Conservation (phyloP, 2,888 invertebrate genomes). For the Phengaris alcon region DNA sequence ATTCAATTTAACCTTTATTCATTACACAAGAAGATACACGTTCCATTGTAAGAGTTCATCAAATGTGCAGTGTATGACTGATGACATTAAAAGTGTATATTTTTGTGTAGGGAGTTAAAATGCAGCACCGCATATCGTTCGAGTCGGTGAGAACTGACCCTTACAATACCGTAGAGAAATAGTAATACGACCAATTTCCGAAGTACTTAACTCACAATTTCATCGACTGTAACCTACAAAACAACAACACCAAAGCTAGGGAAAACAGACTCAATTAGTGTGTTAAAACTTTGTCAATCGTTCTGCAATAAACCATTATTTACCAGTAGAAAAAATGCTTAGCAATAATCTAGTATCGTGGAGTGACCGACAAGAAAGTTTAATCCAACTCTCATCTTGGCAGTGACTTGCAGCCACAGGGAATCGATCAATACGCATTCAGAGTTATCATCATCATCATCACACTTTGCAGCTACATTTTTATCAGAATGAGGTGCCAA, state of each 20-base stretch:
- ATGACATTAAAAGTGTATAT: too few species aligned
- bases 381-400: conserved; percentile 34
- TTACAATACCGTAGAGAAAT: too few species aligned
- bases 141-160: too few species aligned
- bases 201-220: neutral
- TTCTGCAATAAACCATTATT: neutral
- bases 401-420: conserved; percentile 35
- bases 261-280: neutral
- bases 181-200: too few species aligned
- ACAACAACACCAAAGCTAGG: neutral
- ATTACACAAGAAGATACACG: too few species aligned
- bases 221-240: neutral
- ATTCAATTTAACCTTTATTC: too few species aligned
- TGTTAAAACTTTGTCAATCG: neutral
- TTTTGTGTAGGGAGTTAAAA: too few species aligned
- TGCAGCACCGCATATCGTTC: too few species aligned
- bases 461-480: neutral
- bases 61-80: too few species aligned
- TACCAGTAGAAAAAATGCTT: conserved; percentile 11
- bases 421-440: conserved; percentile 36
- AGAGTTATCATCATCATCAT: conserved; percentile 12
- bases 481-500: neutral
- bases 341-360: conserved; percentile 25
- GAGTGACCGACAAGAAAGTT: conserved; percentile 36
- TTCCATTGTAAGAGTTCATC: too few species aligned